Base-by-base conservation (phyloP, 92 coral and sea anemone genomes). In the Bergia sp. region DNA sequence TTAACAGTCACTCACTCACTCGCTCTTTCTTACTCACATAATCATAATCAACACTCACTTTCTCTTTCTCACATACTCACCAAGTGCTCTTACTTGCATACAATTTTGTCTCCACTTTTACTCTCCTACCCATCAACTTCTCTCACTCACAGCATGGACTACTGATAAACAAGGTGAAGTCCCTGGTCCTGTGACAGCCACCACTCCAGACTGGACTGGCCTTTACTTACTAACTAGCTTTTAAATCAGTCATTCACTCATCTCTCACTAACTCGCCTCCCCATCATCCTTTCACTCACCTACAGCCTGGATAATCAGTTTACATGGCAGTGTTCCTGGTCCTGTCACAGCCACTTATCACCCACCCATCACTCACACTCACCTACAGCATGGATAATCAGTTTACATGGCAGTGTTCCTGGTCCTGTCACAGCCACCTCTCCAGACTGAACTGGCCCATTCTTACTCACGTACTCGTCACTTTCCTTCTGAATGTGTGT, bases 331-430 rank as follows among this genome's bases (percentile, higher is more conserved):
- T 11, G 61, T 41, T 13, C 97, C 97, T 73, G 95, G 55, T 58
- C 87, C 88, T 58, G 97, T 94, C 5, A 94, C 89, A 29, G 91
- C 95, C 37, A 91, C 91, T 29, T 29, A 29, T 20, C 67, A 61
- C 15, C 57, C 11, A 11, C 16, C 67, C 65, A 57, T 5, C 78
- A 37, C 29, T 2, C 45, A 1, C 36, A 23, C 87, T 83, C 61
- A 89, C 94, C 94, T 38, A 92, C 94, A 55, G 92, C 94, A 82
- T 92, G 94, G 65, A 94, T 74, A 29, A 94, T 76, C n/a, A 84
- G 23, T 79, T 91, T 94, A 85, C 97, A 94, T 39, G 92, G 90
- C 37, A 94, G 65, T 11, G 61, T 41, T 13, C 97, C 97, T 73
- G 95, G 55, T 58, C 87, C 88, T 58, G 97, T 94, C 5, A 94